Conservation (phyloP, 1,140 invertebrate genomes). For the Subanguina moxae region DNA sequence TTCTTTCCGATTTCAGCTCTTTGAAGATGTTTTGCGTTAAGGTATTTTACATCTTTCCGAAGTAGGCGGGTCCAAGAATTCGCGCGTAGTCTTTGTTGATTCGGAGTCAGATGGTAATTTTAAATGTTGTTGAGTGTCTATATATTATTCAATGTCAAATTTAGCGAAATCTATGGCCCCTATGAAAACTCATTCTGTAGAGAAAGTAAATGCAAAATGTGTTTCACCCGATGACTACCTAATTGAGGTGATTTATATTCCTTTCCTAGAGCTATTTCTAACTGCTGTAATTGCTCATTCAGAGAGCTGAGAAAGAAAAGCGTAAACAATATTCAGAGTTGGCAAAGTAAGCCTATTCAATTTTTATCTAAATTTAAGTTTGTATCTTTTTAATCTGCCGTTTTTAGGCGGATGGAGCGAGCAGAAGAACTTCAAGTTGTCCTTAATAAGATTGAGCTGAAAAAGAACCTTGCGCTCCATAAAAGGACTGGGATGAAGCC, state of each 20-base stretch:
- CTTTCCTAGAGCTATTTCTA: neutral
- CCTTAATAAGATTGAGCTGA: conserved; percentile 77
- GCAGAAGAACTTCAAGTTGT: conserved; percentile 76
- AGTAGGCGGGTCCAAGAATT: conserved; percentile 68
- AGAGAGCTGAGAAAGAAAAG: conserved; percentile 66
- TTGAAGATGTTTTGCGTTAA: too few relatives aligned
- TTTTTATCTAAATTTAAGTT: too few relatives aligned
- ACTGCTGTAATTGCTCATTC: conserved; percentile 9
- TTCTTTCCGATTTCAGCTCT: too few relatives aligned
- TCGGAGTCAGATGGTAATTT: conserved; percentile 65
- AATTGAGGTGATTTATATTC: neutral
- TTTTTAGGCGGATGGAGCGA: conserved; percentile 71
- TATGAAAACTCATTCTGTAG: too few relatives aligned
- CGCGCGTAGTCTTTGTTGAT: conserved; percentile 78
- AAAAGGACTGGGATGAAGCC: conserved; percentile 63
- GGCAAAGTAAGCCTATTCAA: conserved; percentile 40
- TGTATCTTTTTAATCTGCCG: too few relatives aligned
- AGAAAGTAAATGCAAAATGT: too few relatives aligned
- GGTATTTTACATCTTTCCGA: conserved; percentile 63
- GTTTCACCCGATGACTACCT: too few relatives aligned
- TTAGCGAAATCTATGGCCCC: too few relatives aligned
- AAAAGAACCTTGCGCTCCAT: conserved; percentile 67
- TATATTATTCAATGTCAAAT: neutral
- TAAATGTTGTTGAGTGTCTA: neutral
- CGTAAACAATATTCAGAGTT: conserved; percentile 74